A percentile compares a stretch with the other conserved stretches of the same genome.
Conservation (phyloP, 2,113 vertebrate species). For the Barnardius zonarius region DNA sequence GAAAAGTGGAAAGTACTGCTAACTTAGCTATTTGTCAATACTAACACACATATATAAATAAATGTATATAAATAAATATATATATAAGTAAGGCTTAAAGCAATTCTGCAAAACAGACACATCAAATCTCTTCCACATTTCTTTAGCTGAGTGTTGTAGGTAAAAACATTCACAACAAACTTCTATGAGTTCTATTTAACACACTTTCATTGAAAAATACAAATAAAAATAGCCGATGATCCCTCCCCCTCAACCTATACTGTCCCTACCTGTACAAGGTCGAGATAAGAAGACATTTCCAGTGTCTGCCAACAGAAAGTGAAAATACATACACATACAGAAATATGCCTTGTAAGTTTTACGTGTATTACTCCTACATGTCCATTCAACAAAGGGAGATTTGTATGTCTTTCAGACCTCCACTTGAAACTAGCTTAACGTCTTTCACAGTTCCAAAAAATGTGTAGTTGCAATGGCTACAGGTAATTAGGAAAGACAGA, state of each 20-base stretch:
- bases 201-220: neutral
- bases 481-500: neutral
- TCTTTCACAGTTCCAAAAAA: neutral
- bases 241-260: neutral
- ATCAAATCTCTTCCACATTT: neutral
- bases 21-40: neutral
- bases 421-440: neutral
- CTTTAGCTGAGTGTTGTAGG: neutral
- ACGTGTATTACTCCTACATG: neutral
- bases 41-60: neutral
- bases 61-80: neutral
- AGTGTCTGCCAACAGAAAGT: neutral
- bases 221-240: neutral
- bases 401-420: neutral
- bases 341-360: neutral
- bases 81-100: neutral
- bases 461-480: fast-evolving
- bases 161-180: neutral
- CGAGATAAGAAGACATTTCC: neutral
- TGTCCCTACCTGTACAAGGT: neutral
- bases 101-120: neutral
- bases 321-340: neutral
- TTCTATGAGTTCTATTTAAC: neutral
- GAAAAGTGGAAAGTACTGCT: constrained; percentile 36
- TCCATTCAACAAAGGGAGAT: neutral